These are phyloP conservation scores for Cervus canadensis DNA, from an alignment of 2,113 vertebrate species.

Conservation along the genomic window DNA sequence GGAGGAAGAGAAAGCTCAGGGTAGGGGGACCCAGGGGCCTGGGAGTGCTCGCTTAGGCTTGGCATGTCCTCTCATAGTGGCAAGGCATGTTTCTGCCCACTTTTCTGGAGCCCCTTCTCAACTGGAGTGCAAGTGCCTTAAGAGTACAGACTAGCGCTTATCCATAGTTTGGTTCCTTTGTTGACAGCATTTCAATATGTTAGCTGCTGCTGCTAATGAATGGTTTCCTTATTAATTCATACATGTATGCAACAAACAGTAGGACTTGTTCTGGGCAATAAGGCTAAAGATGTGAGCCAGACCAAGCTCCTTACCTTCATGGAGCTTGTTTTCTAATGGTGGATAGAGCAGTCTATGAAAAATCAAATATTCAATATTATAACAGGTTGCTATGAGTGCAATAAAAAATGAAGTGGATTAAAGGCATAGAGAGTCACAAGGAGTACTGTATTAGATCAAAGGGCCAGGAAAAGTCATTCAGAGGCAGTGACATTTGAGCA, in stretches of 20 bases:
- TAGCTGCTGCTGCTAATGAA: not conserved
- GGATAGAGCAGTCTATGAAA: not conserved
- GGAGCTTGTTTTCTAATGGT: not conserved
- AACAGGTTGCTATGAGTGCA: not conserved
- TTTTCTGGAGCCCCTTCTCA: not conserved
- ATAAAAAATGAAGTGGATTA: not conserved
- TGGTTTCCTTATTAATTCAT: not conserved
- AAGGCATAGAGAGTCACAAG: not conserved
- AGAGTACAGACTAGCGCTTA: not conserved
- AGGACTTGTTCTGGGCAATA: not conserved
- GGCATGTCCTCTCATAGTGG: not conserved
- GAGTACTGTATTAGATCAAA: not conserved
- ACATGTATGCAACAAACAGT: not conserved
- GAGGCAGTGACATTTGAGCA: not conserved
- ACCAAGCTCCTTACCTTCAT: not conserved
- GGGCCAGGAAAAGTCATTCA: not conserved
- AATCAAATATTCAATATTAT: not conserved
- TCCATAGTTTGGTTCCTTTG: not conserved
- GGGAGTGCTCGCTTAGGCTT: not conserved
- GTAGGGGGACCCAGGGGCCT: not conserved
- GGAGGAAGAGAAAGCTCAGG: not conserved
- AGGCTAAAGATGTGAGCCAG: not conserved
- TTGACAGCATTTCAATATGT: not conserved
- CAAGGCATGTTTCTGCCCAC: not conserved
- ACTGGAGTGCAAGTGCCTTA: not conserved